Evolutionary conservation across 2,113 vertebrate species (phyloP), one percentile per base, ranked within the genome.

Genomic region (Nesoenas mayeri): DNA sequence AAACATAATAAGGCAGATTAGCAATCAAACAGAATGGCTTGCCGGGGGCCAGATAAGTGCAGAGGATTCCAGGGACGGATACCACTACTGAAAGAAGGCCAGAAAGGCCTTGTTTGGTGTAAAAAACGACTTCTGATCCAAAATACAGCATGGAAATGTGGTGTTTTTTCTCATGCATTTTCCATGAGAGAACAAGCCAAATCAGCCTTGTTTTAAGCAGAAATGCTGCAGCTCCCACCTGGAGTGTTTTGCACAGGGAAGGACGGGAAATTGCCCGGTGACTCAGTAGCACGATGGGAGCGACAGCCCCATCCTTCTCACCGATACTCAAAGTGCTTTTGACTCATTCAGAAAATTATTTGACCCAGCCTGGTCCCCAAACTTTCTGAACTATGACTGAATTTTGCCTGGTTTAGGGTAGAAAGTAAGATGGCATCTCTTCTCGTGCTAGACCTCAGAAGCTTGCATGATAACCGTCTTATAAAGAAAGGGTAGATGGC

Each of bases 1-100:
- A 97, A 94, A 67, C 77, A 58, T 92, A 96, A 91, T 91, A 90
- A 97, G 94, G 93, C 53, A 94, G 91, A 95, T 96, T 86, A 96
- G 72, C 94, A 91, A 95, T 93, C 88, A 78, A 95, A 94, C 86
- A 9, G 15, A 89, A 81, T 2, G 0, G 80, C 93, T 88, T 53
- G 21, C 71, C 26, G 62, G 58, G 85, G 90, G 65, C 82, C 73
- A 79, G 88, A 53, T 53, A 90, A 81, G 56, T 16, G 44, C 77
- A 79, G 74, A 95, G 57, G 83, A 66, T 78, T 95, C 77, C 61
- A 72, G 57, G 72, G 66, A 66, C 66, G 79, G 56, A 60, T 18
- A 81, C 18, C 86, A 38, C 53, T 58, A 36, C 62, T 72, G 47
- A 86, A 89, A 80, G 50, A 36, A 81, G 65, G 79, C 72, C 64